Conservation (phyloP, 1,140 invertebrate genomes). For the Arctopsyche grandis region DNA sequence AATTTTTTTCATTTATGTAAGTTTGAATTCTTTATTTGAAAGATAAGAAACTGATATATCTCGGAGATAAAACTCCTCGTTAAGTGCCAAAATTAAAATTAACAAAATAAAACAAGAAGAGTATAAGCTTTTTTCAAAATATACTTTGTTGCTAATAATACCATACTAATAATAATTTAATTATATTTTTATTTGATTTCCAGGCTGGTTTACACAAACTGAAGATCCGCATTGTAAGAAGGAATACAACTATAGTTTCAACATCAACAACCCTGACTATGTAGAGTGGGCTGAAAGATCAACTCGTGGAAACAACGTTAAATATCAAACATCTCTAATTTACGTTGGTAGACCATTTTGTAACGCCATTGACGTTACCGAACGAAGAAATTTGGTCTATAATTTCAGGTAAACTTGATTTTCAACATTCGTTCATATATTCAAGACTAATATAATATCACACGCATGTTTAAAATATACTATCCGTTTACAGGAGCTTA, state of each 20-base stretch:
- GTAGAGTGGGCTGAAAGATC: constrained; percentile 84
- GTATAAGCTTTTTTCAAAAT: no score
- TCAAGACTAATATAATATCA: no score
- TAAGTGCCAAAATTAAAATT: no score
- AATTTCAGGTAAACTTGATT: constrained; percentile 71
- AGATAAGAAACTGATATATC: no score
- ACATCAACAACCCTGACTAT: constrained; percentile 74
- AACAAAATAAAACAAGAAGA: no score
- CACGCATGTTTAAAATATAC: no score
- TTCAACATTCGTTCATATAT: background rate
- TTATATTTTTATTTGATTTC: constrained; percentile 48
- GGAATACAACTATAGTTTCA: constrained; percentile 83
- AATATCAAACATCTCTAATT: constrained; percentile 76
- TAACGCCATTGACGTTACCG: constrained; percentile 85
- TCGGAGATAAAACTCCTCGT: no score
- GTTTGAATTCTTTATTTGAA: no score
- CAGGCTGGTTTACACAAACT: constrained; percentile 85
- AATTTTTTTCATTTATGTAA: no score
- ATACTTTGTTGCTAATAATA: no score
- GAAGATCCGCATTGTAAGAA: constrained; percentile 78
- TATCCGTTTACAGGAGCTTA: constrained; percentile 69
- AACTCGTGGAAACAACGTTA: constrained; percentile 70
- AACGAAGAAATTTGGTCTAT: constrained; percentile 89
- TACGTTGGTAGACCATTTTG: constrained; percentile 82
- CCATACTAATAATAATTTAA: no score